Percentiles rank a stretch among this genome's conserved stretches.
These are phyloP conservation scores for Equus quagga DNA, from an alignment of 2,113 vertebrate genomes.

Conservation along the genomic window DNA sequence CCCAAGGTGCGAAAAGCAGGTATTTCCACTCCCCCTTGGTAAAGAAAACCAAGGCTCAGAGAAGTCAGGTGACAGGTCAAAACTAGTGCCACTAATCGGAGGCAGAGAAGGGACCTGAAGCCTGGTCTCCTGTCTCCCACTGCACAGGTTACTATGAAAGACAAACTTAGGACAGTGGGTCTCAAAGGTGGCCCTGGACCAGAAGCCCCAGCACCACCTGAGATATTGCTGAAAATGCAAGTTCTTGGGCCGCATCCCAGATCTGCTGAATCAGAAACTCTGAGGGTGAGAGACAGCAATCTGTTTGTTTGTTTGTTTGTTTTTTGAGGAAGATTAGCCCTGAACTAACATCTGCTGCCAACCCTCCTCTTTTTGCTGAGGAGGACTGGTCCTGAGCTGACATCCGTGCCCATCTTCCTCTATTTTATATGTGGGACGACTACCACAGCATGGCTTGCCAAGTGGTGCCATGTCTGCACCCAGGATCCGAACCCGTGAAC, in stretches of 20 bases:
- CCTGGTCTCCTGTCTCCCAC: not conserved
- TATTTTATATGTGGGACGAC: no score
- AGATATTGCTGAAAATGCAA: not conserved
- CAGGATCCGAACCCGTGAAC: no score
- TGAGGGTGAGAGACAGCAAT: not conserved
- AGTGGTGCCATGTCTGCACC: no score
- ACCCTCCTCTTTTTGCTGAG: no score
- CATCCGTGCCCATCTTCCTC: no score
- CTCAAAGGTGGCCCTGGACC: not conserved
- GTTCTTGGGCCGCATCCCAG: not conserved
- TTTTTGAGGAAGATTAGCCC: no score
- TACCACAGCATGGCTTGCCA: no score
- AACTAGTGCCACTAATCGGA: not conserved
- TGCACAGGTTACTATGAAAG: not conserved
- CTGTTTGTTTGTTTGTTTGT: not conserved
- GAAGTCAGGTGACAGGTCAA: not conserved
- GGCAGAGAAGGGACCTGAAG: not conserved
- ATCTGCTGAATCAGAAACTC: not conserved
- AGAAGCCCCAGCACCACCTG: not conserved
- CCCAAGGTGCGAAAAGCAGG: not conserved
- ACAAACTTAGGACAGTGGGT: not conserved
- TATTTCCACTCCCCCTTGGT: not conserved
- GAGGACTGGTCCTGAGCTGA: no score
- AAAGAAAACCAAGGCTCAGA: not conserved
- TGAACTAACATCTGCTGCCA: no score